Conservation (phyloP, 2,888 invertebrate species). For the Ganaspis brasiliensis region DNA sequence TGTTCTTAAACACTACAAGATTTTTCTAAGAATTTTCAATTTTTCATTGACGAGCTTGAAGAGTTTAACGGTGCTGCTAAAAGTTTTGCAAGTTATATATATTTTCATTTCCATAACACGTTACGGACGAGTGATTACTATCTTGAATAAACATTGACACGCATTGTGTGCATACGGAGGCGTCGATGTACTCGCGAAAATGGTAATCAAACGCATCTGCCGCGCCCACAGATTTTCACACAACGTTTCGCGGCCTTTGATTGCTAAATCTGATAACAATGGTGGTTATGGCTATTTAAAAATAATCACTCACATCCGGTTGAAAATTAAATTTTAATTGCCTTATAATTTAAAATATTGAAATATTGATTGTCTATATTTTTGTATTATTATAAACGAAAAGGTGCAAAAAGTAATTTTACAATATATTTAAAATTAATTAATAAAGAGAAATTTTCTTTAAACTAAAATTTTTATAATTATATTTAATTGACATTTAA, state of each 20-base stretch:
- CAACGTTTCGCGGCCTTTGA: conserved; percentile 19
- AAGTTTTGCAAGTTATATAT: conserved; percentile 25
- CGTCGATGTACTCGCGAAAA: conserved; percentile 37
- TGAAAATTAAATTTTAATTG: conserved; percentile 25
- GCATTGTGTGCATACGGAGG: conserved; percentile 42
- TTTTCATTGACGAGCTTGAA: not conserved
- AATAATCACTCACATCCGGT: not conserved
- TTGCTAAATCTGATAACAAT: conserved; percentile 21
- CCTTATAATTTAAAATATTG: not conserved
- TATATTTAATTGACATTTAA: too few relatives aligned
- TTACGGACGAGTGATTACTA: conserved; percentile 9
- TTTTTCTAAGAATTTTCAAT: too few relatives aligned
- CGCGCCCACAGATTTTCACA: conserved; percentile 42
- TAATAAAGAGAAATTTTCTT: too few relatives aligned
- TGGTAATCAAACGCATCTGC: conserved; percentile 38
- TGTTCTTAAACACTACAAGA: too few relatives aligned
- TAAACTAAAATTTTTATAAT: too few relatives aligned
- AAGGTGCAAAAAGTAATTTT: not conserved
- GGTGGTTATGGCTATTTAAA: conserved; percentile 12
- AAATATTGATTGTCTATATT: too few relatives aligned
- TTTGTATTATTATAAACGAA: not conserved
- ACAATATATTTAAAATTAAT: too few relatives aligned
- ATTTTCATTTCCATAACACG: conserved; percentile 36
- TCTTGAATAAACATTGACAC: conserved; percentile 31
- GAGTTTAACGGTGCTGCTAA: conserved; percentile 22